A percentile compares a stretch with the other conserved stretches of the same genome.
Conservation (phyloP, 2,888 invertebrate species). For the Pandemis cinnamomeana region DNA sequence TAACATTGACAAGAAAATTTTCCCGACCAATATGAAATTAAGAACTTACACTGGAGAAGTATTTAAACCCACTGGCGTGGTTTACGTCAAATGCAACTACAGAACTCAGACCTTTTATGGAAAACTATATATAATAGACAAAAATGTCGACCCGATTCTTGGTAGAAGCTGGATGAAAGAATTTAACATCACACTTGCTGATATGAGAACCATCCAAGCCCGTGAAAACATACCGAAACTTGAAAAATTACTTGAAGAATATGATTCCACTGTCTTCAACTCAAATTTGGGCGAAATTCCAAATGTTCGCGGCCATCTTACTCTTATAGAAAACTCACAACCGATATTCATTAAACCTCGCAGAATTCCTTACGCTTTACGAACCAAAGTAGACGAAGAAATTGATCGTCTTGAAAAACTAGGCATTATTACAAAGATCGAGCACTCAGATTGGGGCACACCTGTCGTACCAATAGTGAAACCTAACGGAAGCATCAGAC, state of each 20-base stretch:
- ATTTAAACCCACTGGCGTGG: conserved; percentile 5
- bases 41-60: conserved; percentile 5
- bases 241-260: not conserved
- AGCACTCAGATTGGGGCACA: conserved; percentile 4
- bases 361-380: not conserved
- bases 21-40: conserved; percentile 11
- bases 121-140: not conserved
- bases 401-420: not conserved
- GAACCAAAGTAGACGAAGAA: not conserved
- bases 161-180: conserved; percentile 30
- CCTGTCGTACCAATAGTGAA: not conserved
- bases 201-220: too few relatives aligned
- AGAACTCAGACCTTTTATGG: not conserved
- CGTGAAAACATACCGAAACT: not conserved
- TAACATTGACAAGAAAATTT: conserved; percentile 3
- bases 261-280: not conserved
- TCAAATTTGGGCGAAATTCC: not conserved
- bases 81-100: not conserved
- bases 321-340: not conserved
- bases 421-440: not conserved
- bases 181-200: too few relatives aligned
- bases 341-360: not conserved
- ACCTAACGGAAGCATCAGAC: not conserved
- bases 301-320: not conserved
- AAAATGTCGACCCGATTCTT: not conserved